Percentiles rank a stretch among this genome's conserved stretches.
phyloP scores from a whole-genome alignment of 1,140 invertebrate species.

The Bradynema listronoti region DNA sequence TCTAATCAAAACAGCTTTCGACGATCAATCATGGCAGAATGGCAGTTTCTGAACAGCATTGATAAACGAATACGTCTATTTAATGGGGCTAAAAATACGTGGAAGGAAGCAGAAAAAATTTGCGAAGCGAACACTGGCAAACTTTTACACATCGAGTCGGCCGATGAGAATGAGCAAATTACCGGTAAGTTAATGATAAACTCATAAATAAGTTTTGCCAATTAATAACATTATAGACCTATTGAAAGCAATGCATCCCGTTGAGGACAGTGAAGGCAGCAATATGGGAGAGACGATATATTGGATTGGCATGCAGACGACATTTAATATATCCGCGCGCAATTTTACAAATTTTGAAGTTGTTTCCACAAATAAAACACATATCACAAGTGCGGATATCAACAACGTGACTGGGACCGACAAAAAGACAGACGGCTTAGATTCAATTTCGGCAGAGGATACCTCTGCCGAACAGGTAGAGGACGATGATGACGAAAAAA shows the following conservation, averaged over 20 bases:
- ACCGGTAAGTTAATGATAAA: conserved; percentile 14
- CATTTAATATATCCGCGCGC: conserved; percentile 26
- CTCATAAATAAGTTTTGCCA: not conserved
- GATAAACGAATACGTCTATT: conserved; percentile 26
- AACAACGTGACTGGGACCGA: conserved; percentile 13
- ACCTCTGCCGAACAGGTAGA: conserved; percentile 10
- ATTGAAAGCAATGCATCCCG: not conserved
- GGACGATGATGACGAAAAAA: no score
- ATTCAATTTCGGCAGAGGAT: not conserved
- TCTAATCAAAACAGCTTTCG: conserved; percentile 33
- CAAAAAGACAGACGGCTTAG: not conserved
- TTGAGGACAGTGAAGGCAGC: not conserved
- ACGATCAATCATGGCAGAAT: conserved; percentile 29
- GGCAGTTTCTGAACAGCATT: conserved; percentile 25
- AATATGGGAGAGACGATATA: not conserved
- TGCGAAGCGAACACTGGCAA: conserved; percentile 20
- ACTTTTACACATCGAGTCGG: conserved; percentile 33
- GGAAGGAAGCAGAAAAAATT: conserved; percentile 32
- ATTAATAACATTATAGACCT: not conserved
- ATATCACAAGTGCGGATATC: no score
- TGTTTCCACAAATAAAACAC: no score
- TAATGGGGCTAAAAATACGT: conserved; percentile 5
- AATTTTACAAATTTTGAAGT: not conserved
- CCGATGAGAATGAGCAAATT: conserved; percentile 25
- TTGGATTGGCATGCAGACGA: not conserved